Percentiles rank a stretch among this genome's conserved stretches.
Conservation (phyloP, 2,797 vertebrate genomes). For the Brotula barbata region DNA sequence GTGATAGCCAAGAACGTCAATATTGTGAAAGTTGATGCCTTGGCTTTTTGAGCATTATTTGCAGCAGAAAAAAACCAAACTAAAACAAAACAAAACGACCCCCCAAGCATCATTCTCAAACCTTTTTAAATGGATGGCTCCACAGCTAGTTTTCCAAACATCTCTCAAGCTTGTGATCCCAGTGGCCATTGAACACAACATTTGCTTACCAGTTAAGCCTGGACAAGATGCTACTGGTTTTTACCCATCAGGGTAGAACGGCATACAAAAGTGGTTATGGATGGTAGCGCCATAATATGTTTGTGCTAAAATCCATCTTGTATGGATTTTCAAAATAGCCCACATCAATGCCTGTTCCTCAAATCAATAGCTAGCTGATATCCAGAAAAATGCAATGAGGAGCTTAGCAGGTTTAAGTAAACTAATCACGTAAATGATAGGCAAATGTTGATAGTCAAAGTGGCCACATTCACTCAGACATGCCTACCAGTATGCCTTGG, state of each 20-base stretch:
- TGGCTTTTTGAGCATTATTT: constrained; percentile 26
- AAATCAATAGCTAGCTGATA: constrained; percentile 25
- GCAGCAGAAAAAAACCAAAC: constrained; percentile 32
- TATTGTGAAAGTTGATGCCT: constrained; percentile 31
- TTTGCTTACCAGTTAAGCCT: constrained; percentile 38
- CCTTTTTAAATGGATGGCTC: constrained; percentile 11
- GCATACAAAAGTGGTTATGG: constrained; percentile 28
- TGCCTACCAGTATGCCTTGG: constrained; percentile 12
- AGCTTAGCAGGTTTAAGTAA: constrained; percentile 11
- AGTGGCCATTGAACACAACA: constrained; percentile 34
- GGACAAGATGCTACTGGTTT: constrained; percentile 10
- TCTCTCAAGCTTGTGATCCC: constrained; percentile 17
- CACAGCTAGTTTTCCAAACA: constrained; percentile 8
- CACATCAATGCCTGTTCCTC: constrained; percentile 27
- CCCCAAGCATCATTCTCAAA: constrained; percentile 12
- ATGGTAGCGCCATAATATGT: not conserved
- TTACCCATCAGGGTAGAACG: constrained; percentile 9
- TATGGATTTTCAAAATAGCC: constrained; percentile 7
- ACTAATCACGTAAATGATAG: constrained; percentile 29
- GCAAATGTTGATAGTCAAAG: constrained; percentile 33
- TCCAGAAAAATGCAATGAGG: not conserved
- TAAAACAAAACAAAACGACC: too few relatives aligned
- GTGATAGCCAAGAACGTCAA: too few relatives aligned
- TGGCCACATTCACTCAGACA: constrained; percentile 20
- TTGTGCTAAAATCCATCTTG: too few relatives aligned